Conservation (phyloP, 1,140 invertebrate species). For the Brachionus rotundiformis region DNA sequence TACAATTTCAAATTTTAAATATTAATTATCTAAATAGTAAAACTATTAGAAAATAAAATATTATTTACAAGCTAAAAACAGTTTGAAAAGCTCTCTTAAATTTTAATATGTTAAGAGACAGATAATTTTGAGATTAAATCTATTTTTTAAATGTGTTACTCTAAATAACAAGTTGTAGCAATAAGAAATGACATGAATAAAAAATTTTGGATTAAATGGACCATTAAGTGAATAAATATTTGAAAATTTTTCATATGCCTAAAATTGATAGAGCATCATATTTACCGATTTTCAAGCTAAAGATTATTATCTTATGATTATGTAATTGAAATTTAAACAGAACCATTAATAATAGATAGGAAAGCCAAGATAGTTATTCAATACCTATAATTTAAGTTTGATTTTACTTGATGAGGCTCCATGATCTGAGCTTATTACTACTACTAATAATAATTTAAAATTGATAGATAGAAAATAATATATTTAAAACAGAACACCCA, state of each 20-base stretch:
- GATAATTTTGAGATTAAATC: not conserved
- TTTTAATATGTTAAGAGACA: not conserved
- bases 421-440: not conserved
- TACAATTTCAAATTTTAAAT: not conserved
- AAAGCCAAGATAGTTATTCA: not conserved
- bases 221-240: not conserved
- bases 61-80: not conserved
- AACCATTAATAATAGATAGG: not conserved
- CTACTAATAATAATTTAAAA: not conserved
- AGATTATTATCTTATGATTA: not conserved
- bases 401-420: not conserved
- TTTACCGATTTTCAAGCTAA: not conserved
- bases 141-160: not conserved
- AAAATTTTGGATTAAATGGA: not conserved
- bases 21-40: not conserved
- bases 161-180: not conserved
- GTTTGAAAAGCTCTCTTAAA: not conserved
- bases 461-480: not conserved
- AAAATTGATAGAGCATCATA: conserved; percentile 19
- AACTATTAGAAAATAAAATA: not conserved
- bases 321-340: not conserved
- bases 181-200: not conserved
- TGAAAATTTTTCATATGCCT: not conserved
- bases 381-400: not conserved
- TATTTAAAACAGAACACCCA: not conserved